phyloP scores from a whole-genome alignment of 2,888 invertebrate genomes.

The Oligia latruncula region DNA sequence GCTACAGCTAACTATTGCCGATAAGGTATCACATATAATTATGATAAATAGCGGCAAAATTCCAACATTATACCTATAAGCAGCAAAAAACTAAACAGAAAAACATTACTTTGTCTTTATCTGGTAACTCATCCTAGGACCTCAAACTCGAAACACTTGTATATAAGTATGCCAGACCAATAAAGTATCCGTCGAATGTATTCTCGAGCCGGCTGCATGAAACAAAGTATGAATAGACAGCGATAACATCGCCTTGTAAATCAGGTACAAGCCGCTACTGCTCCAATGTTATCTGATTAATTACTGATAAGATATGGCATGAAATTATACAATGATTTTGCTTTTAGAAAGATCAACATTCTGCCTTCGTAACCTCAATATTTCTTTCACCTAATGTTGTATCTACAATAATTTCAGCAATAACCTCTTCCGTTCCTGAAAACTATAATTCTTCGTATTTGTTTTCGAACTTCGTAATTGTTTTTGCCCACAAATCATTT shows the following conservation, averaged over 20 bases:
- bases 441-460: constrained; percentile 46
- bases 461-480: constrained; percentile 50
- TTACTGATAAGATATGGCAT: constrained; percentile 59
- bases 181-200: constrained; percentile 47
- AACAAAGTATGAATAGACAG: constrained; percentile 51
- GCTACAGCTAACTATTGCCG: background rate
- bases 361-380: constrained; percentile 19
- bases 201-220: constrained; percentile 29
- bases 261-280: constrained; percentile 46
- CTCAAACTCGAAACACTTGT: background rate
- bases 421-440: constrained; percentile 28
- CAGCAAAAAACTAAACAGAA: background rate
- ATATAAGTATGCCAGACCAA: constrained; percentile 34
- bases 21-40: background rate
- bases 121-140: constrained; percentile 20
- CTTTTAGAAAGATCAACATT: constrained; percentile 36
- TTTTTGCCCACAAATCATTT: constrained; percentile 59
- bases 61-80: too few species aligned
- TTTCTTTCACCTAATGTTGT: constrained; percentile 10
- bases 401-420: constrained; percentile 26
- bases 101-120: constrained; percentile 1
- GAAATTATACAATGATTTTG: constrained; percentile 43
- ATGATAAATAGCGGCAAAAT: background rate
- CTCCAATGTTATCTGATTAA: constrained; percentile 58
- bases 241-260: constrained; percentile 53